Conservation (phyloP, 1,140 invertebrate genomes). For the Pygmarrhopalites habei region DNA sequence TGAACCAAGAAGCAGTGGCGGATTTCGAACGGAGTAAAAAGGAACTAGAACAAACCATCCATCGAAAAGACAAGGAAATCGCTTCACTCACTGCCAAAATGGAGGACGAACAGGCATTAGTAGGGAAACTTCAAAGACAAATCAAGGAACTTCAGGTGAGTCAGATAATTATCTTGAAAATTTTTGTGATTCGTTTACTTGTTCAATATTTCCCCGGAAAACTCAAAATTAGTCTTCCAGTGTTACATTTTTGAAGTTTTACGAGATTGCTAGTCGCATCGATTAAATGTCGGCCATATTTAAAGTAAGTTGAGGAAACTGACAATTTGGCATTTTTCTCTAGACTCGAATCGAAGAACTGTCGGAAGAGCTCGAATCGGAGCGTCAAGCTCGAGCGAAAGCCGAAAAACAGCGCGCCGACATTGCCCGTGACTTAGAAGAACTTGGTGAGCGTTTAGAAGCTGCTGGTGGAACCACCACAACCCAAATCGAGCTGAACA, state of each 20-base stretch:
- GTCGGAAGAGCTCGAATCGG: constrained; percentile 95
- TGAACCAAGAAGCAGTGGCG: constrained; percentile 94
- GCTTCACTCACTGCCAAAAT: constrained; percentile 87
- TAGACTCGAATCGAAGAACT: constrained; percentile 87
- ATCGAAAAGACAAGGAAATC: constrained; percentile 96
- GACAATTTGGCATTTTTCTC: no score
- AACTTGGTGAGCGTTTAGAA: constrained; percentile 92
- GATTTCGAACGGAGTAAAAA: constrained; percentile 82
- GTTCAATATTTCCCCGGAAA: no score
- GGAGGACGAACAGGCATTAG: constrained; percentile 94
- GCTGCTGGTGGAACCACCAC: constrained; percentile 98
- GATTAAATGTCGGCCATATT: no score
- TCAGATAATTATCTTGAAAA: no score
- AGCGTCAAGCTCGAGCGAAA: constrained; percentile 71
- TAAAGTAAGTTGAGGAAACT: no score
- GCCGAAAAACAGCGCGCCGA: constrained; percentile 97
- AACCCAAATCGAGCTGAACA: constrained; percentile 98
- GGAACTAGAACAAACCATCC: constrained; percentile 95
- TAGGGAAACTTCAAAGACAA: constrained; percentile 92
- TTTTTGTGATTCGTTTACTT: no score
- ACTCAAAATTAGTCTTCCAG: no score
- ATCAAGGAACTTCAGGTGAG: no score
- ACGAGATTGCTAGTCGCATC: no score
- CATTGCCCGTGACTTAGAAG: constrained; percentile 91
- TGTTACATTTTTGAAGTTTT: no score